A percentile compares a stretch with the other conserved stretches of the same genome.
Conservation (phyloP, 1,140 invertebrate genomes). For the Ceratosolen fusciceps region DNA sequence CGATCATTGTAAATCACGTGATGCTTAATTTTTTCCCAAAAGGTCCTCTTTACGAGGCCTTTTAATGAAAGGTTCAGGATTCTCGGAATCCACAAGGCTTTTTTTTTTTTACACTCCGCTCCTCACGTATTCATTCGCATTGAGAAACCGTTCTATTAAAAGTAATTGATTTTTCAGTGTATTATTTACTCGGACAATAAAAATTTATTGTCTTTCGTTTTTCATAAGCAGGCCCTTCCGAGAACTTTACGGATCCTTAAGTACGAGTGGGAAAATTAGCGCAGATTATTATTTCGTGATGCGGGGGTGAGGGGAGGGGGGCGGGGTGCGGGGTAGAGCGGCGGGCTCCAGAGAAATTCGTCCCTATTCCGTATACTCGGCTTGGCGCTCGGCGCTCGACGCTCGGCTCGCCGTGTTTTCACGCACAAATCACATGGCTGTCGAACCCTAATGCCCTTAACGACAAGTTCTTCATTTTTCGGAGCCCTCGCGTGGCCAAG, state of each 20-base stretch:
- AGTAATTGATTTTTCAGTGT: neutral
- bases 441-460: neutral
- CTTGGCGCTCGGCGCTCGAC: no score
- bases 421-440: neutral
- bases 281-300: neutral
- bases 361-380: slow-evolving; percentile 1
- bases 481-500: neutral
- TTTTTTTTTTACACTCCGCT: neutral
- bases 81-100: neutral
- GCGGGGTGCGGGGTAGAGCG: neutral
- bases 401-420: no score
- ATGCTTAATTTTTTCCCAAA: slow-evolving; percentile 1
- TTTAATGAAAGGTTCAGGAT: neutral
- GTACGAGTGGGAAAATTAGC: neutral
- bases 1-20: neutral
- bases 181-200: neutral
- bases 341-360: neutral
- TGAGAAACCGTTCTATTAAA: neutral
- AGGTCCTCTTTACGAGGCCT: neutral
- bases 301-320: no score
- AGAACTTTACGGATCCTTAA: neutral
- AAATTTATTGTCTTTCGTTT: neutral
- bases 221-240: neutral
- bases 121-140: neutral
- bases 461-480: neutral